A percentile compares a stretch with the other conserved stretches of the same genome.
phyloP scores from a whole-genome alignment of 2,113 vertebrate species.

The Cavia aperea region DNA sequence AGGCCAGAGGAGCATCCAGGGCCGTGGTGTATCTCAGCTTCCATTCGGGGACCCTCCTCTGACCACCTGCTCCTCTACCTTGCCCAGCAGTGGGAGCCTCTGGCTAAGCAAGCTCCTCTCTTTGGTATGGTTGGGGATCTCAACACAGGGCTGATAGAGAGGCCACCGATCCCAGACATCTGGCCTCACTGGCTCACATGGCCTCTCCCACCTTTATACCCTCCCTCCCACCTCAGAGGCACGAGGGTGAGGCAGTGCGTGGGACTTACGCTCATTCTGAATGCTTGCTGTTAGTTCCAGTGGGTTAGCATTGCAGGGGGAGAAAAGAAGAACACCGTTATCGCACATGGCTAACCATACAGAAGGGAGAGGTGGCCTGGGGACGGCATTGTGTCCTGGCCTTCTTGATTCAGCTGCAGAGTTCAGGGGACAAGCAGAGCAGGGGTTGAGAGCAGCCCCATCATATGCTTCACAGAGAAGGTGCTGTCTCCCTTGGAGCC shows the following conservation, averaged over 20 bases:
- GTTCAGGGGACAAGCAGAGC: not conserved
- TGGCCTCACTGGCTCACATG: not conserved
- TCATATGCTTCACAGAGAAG: not conserved
- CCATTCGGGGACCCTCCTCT: not conserved
- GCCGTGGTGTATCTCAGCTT: not conserved
- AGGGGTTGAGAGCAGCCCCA: not conserved
- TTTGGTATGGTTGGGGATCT: not conserved
- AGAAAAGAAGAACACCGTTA: constrained; percentile 70
- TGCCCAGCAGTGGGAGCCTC: not conserved
- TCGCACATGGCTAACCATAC: not conserved
- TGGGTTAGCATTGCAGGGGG: constrained; percentile 67
- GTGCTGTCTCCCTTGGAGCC: not conserved
- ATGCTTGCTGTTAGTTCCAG: constrained; percentile 95
- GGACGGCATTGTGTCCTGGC: accelerated
- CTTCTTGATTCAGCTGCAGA: not conserved
- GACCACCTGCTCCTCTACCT: not conserved
- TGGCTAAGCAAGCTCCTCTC: not conserved
- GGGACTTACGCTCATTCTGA: constrained; percentile 92
- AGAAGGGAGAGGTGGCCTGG: too few relatives aligned
- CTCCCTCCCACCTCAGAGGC: constrained; percentile 28
- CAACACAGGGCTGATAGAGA: not conserved
- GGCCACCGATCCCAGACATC: not conserved
- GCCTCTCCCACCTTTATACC: not conserved
- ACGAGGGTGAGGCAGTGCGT: not conserved
- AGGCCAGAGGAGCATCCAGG: not conserved